Base-by-base conservation (phyloP, 2,888 invertebrate genomes). In the Polymixis lichenea region DNA sequence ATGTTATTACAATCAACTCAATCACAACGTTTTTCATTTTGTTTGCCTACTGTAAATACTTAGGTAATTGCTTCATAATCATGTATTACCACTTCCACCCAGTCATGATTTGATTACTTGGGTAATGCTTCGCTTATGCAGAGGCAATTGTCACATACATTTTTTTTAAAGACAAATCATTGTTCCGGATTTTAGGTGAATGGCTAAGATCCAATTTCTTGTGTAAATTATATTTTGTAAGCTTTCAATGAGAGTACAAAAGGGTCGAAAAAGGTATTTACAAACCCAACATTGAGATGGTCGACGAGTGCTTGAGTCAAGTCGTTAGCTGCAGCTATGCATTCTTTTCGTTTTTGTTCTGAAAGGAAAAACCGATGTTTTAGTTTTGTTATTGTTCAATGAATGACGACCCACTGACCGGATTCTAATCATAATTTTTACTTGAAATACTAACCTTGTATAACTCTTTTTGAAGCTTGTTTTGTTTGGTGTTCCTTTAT, bases 241-340 rank as follows among this genome's bases (percentile, higher is more conserved):
- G n/a, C 1, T 46, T 32, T 32, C 22, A 28, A 32, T 38, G 4
- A 25, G 8, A 64, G 13, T 11, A 60, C 56, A 25, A 15, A 56
- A 2, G 11, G 6, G 22, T 43, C 6, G 32, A 25, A 3, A 46
- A 62, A 17, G 9, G 49, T 2, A 74, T 71, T 60, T 85, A 90
- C 97, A 95, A 97, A 99, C 99, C 99, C 99, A 87, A 99, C 99
- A 97, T 99, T 99, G 38, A 99, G 97, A 94, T 99, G 99, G 94
- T 99, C 99, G 0, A 99, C 99, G 53, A 99, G 97, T 53, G 99
- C 98, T 93, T 99, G 98, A 0, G 99, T 99, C 83, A 99, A 96
- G 89, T 98, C 98, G 93, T 98, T 99, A 2, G 99, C 99, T 72
- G 99, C 98, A 86, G 98, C 97, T 78, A 99, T 98, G 32, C 99